Conservation (phyloP, 2,113 vertebrate genomes). For the Eleginops maclovinus region DNA sequence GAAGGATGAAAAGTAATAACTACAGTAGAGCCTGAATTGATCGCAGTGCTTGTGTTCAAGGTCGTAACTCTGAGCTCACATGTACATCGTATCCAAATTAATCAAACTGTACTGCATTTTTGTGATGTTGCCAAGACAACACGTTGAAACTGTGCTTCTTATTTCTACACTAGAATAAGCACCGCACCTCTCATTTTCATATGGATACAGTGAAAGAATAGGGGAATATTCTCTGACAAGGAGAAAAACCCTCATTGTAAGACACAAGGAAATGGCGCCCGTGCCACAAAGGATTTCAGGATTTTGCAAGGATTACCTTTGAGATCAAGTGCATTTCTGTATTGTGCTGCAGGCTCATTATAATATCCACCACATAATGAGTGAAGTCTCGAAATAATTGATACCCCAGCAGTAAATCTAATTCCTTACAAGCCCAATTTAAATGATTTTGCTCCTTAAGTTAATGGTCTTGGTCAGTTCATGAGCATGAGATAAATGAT, state of each 20-base stretch:
- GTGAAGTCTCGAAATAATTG: slow-evolving; percentile 42
- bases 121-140: slow-evolving; percentile 36
- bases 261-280: slow-evolving; percentile 21
- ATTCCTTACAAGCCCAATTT: slow-evolving; percentile 46
- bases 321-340: slow-evolving; percentile 39
- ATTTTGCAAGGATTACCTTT: slow-evolving; percentile 43
- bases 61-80: slow-evolving; percentile 40
- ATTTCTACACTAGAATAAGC: neutral
- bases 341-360: slow-evolving; percentile 46
- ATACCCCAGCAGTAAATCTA: slow-evolving; percentile 31
- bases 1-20: slow-evolving; percentile 50
- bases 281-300: slow-evolving; percentile 22
- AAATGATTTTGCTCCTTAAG: slow-evolving; percentile 70
- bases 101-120: slow-evolving; percentile 11
- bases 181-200: slow-evolving; percentile 20
- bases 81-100: slow-evolving; percentile 51
- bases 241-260: slow-evolving; percentile 6
- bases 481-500: slow-evolving; percentile 55
- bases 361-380: slow-evolving; percentile 42
- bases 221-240: slow-evolving; percentile 15
- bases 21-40: slow-evolving; percentile 44
- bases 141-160: slow-evolving; percentile 19
- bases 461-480: slow-evolving; percentile 53
- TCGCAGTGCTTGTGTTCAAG: slow-evolving; percentile 9
- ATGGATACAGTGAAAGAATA: slow-evolving; percentile 17